Evolutionary conservation across 2,888 invertebrate genomes (phyloP), one percentile per base, ranked within the genome.

Genomic region (Oscheius sp.): DNA sequence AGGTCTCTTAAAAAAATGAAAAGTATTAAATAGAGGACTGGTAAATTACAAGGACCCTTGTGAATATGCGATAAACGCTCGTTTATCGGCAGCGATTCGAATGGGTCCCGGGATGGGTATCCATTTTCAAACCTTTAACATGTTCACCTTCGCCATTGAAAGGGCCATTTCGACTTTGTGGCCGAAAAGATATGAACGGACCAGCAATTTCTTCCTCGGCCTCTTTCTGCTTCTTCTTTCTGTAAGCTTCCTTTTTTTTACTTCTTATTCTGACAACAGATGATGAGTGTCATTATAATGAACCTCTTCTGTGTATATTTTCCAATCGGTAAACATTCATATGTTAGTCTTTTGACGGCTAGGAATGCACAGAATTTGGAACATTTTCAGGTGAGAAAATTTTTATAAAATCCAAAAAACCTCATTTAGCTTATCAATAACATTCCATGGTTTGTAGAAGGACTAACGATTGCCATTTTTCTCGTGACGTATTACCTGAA

Each of bases 101-200:
- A 54, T 54, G 54, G 33, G 20, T 4, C 59, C 59, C 2, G 59
- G 24, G 8, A n/a, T 59, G 26, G 59, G 59, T 2, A 28, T 59
- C 5, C 30, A 44, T 6, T 26, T 26, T 12, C 59, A 59, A 20
- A 28, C 59, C 9, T 44, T 41, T 9, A 59, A 41, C n/a, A 59
- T 59, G 59, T 59, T 41, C 41, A 28, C 59, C 4, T 59, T 59
- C 24, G 41, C 59, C 5, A 22, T 59, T 14, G 59, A 59, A 24
- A 41, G 59, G 9, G 59, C 41, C 4, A 59, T 59, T 14, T 41
- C 59, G 6, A 59, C 59, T 12, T 17, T 59, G 9, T 59, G 9
- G 28, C 20, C 59, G 2, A 3, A 22, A 5, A 22, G 8, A 26
- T 59, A 59, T 20, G 59, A 59, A 26, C 41, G n/a, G 28, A 14